Conservation (phyloP, 2,797 vertebrate genomes). For the Tadarida brasiliensis region DNA sequence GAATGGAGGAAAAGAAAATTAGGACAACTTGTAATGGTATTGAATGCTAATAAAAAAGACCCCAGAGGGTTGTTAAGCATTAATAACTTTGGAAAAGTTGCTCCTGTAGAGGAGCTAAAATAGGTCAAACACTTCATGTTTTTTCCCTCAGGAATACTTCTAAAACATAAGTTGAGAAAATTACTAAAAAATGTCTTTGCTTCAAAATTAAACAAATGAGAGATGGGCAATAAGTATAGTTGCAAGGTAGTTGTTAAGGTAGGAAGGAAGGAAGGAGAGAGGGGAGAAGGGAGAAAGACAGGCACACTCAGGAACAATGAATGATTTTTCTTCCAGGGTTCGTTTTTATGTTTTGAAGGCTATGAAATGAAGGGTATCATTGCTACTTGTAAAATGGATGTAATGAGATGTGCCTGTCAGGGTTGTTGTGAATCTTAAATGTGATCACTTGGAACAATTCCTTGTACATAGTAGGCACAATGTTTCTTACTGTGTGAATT, state of each 20-base stretch:
- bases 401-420: not conserved
- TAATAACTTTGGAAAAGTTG: constrained; percentile 38
- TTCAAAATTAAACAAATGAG: constrained; percentile 61
- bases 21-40: not conserved
- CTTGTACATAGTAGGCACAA: not conserved
- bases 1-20: not conserved
- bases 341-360: not conserved
- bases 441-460: not conserved
- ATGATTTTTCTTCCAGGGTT: not conserved
- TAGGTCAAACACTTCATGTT: constrained; percentile 65
- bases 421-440: constrained; percentile 33
- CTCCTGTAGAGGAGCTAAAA: constrained; percentile 39
- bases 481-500: not conserved
- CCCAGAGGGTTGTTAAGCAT: not conserved
- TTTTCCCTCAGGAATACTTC: constrained; percentile 55
- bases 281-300: not conserved
- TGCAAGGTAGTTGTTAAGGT: not conserved
- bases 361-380: not conserved
- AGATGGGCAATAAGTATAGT: constrained; percentile 34
- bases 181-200: constrained; percentile 67
- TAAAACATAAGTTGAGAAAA: constrained; percentile 75
- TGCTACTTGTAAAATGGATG: not conserved
- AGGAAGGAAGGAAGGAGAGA: not conserved
- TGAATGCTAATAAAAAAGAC: constrained; percentile 45
- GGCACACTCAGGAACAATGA: not conserved